A percentile compares a stretch with the other conserved stretches of the same genome.
These are phyloP conservation scores for Sminthurinus aureus DNA, from an alignment of 2,888 invertebrate genomes.

Conservation along the genomic window DNA sequence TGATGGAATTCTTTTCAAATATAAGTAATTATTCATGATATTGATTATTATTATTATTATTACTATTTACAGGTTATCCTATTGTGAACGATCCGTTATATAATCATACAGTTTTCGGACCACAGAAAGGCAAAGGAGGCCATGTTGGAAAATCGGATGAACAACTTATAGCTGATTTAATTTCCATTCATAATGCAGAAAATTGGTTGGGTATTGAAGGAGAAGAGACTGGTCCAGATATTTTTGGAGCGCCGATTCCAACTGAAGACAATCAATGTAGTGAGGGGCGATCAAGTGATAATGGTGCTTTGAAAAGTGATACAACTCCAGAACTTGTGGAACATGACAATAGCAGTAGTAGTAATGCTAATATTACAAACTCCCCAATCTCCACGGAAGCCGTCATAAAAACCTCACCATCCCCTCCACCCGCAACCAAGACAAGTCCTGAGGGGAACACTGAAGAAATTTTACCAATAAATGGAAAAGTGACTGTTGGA, in stretches of 20 bases:
- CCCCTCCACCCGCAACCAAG: background rate
- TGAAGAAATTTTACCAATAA: constrained; percentile 7
- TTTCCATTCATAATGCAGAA: constrained; percentile 91
- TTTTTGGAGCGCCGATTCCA: constrained; percentile 51
- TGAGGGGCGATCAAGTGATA: constrained; percentile 32
- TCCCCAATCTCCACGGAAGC: constrained; percentile 5
- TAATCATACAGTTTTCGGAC: constrained; percentile 95
- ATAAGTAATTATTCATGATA: too few species aligned
- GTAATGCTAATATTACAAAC: background rate
- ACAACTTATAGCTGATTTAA: constrained; percentile 84
- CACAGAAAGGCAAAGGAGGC: constrained; percentile 87
- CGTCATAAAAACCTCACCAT: background rate
- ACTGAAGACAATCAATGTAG: constrained; percentile 28
- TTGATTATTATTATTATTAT: background rate
- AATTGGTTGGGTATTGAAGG: constrained; percentile 93
- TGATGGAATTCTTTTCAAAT: too few species aligned
- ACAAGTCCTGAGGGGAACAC: background rate
- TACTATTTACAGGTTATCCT: constrained; percentile 77
- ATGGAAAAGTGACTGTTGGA: constrained; percentile 76
- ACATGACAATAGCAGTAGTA: constrained; percentile 18
- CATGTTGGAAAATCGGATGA: constrained; percentile 86
- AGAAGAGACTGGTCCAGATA: constrained; percentile 73
- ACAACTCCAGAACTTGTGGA: constrained; percentile 33
- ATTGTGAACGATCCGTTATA: constrained; percentile 98
- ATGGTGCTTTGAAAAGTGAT: constrained; percentile 41